Evolutionary conservation across 2,113 vertebrate genomes (phyloP), one percentile per base, ranked within the genome.

Genomic region (Sardina pilchardus): DNA sequence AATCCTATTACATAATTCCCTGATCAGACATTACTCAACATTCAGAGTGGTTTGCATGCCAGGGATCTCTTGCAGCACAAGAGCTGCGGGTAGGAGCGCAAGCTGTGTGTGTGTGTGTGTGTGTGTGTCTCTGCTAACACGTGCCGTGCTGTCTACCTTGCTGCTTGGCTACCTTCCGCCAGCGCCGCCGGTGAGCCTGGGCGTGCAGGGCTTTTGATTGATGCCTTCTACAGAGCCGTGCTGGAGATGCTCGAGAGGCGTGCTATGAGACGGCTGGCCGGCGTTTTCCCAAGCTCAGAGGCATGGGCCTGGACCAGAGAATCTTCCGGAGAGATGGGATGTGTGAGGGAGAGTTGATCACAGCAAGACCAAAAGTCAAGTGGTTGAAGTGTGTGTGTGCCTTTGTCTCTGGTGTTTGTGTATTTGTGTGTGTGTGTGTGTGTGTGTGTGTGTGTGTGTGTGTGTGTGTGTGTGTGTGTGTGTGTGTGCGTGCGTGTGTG

Each of bases 1-100:
- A 91, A 93, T 91, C 85, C 63, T 50, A 86, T 83, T 89, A 92
- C 91, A 91, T 90, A 87, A 85, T 78, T 71, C 63, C 26, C 63
- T 34, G 26, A 30, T 71, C 8, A 12, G 8, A 71, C 63, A 71
- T 71, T 71, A 71, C 63, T 30, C 63, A 71, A 71, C 26, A 30
- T 26, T 71, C 63, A 71, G 30, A 34, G 26, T 71, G 30, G n/a
- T 71, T 34, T 30, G n/a, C 63, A 30, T 30, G n/a, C 63, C 26
- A 30, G 26, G 26, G 30, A 19, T 53, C 50, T 17, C n/a, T 53
- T 4, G n/a, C 56, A 63, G 56, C 44, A 36, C 50, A 78, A 83
- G 45, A 83, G 59, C 56, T 63, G 5, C 21, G 9, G 19, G 50
- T 56, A n/a, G 50, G 21, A 56, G 5, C 50, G 1, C 56, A 63